Base-by-base conservation (phyloP, 2,113 vertebrate genomes). In the Gallinago media region DNA sequence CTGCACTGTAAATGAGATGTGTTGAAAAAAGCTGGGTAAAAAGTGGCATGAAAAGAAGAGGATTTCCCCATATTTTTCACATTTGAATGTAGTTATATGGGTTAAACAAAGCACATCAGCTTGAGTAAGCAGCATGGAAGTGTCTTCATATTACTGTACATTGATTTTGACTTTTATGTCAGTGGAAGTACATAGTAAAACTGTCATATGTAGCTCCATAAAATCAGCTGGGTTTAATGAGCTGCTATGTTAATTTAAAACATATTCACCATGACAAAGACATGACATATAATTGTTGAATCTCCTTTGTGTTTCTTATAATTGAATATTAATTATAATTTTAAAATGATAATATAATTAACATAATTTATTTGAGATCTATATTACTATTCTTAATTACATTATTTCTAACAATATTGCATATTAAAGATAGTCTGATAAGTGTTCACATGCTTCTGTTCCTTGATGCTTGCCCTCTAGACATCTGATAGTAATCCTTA, bases 181-280 rank as follows among this genome's bases (percentile, higher is more conserved):
- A 52, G 22, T 89, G 47, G 11, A 92, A 92, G 72, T 84, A 46
- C 12, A 6, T 75, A 81, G 65, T 95, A 89, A 95, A 92, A 58
- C 59, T 85, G 32, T 86, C 55, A 76, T 61, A 68, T 86, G 15
- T 83, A 71, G 47, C 46, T 94, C 63, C 49, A 89, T 94, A 94
- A 94, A 84, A 95, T 95, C 84, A 96, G 59, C 61, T 93, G 65
- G 3, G 77, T 96, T 94, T 89, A 96, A 95, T 96, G 85, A 95
- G 52, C 59, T 94, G 36, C 55, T 85, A 14, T 82, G 47, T 95
- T 92, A 96, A 92, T 96, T 92, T 96, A 75, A 76, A 91, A 78
- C 93, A 89, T 75, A 94, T 94, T 96, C 93, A 85, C 95, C 95
- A 95, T 97, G 92, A 97, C 96, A 96, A 83, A 92, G 88, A 85